phyloP scores from a whole-genome alignment of 2,797 vertebrate genomes.

The Manis crassicaudata region DNA sequence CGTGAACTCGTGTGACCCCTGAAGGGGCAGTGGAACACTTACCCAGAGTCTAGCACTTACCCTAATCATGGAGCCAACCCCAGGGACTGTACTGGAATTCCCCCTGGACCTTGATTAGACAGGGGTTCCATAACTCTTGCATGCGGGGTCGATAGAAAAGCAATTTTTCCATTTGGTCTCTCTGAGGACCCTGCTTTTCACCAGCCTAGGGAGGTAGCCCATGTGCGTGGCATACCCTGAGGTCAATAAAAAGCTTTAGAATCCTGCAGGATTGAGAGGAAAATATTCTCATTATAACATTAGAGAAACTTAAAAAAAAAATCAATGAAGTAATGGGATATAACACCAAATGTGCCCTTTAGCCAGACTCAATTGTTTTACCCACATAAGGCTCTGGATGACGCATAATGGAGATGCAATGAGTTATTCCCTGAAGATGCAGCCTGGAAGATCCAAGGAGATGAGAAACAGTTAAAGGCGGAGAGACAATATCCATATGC shows the following conservation, averaged over 20 bases:
- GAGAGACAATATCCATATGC: background rate
- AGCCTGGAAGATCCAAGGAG: background rate
- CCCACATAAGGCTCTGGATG: background rate
- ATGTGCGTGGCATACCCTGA: background rate
- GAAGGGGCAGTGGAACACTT: background rate
- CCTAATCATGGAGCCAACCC: background rate
- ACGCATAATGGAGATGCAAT: background rate
- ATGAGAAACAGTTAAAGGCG: background rate
- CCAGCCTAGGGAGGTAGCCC: constrained; percentile 5
- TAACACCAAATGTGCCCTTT: background rate
- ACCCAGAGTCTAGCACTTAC: constrained; percentile 34
- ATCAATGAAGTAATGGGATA: constrained; percentile 59
- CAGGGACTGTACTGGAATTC: background rate
- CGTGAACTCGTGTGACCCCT: background rate
- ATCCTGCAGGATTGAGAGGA: constrained; percentile 45
- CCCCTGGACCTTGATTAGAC: constrained; percentile 42
- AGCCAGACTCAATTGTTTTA: background rate
- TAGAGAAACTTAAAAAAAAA: constrained; percentile 60
- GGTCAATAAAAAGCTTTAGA: constrained; percentile 53
- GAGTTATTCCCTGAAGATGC: background rate
- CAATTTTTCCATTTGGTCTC: constrained; percentile 70
- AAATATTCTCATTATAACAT: constrained; percentile 67
- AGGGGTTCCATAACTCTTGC: constrained; percentile 51
- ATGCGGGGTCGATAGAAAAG: constrained; percentile 57
- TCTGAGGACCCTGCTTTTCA: constrained; percentile 26